These are phyloP conservation scores for Nipponacmea schrenckii DNA, from an alignment of 2,888 invertebrate species.

Conservation along the genomic window DNA sequence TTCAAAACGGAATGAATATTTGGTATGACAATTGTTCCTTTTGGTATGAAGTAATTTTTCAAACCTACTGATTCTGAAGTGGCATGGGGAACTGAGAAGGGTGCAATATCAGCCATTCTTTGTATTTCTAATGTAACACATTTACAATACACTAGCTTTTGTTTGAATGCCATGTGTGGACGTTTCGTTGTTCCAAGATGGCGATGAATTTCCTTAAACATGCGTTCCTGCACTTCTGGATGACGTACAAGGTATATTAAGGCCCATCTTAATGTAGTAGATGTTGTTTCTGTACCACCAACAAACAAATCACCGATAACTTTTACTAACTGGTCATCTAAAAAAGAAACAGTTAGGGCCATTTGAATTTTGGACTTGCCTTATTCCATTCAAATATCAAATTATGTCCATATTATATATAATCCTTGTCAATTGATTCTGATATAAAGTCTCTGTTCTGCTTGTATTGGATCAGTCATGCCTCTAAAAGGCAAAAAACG, in stretches of 20 bases:
- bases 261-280: constrained; percentile 33
- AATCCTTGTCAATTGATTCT: too few relatives aligned
- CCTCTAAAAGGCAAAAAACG: too few relatives aligned
- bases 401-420: too few relatives aligned
- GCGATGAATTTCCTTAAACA: constrained; percentile 62
- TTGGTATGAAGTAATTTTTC: constrained; percentile 45
- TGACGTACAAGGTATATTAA: constrained; percentile 27
- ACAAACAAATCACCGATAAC: constrained; percentile 34
- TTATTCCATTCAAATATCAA: too few relatives aligned
- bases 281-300: constrained; percentile 34
- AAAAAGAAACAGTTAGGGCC: background rate
- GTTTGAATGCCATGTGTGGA: constrained; percentile 22
- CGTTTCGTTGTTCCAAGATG: constrained; percentile 57
- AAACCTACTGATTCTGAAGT: constrained; percentile 38
- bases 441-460: too few relatives aligned
- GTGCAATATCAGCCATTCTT: constrained; percentile 22
- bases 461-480: too few relatives aligned
- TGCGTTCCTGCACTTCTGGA: constrained; percentile 25
- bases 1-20: constrained; percentile 35
- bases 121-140: constrained; percentile 21
- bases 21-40: constrained; percentile 32
- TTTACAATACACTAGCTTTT: constrained; percentile 16
- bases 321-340: constrained; percentile 38
- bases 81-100: constrained; percentile 13
- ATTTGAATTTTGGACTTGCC: too few relatives aligned